A percentile compares a stretch with the other conserved stretches of the same genome.
Conservation (phyloP, 2,797 vertebrate genomes). For the Hydrolagus colliei region DNA sequence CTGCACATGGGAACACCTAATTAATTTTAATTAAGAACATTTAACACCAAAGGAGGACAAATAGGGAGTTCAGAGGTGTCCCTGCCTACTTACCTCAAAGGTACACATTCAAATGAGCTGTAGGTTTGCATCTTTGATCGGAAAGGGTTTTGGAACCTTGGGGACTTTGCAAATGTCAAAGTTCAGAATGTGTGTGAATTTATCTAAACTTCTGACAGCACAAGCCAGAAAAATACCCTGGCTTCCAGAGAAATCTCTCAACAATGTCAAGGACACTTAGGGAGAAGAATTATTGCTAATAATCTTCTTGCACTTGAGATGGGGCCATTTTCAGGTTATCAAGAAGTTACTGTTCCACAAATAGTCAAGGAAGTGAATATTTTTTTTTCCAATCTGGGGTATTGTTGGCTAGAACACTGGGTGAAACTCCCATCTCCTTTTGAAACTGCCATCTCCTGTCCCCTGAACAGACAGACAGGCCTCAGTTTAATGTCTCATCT, state of each 20-base stretch:
- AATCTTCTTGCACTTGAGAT: no score
- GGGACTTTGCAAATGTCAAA: neutral
- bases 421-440: no score
- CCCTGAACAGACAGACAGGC: no score
- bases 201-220: neutral
- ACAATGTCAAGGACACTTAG: no score
- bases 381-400: no score
- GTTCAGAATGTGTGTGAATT: neutral
- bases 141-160: neutral
- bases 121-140: neutral
- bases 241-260: neutral
- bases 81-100: neutral
- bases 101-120: neutral
- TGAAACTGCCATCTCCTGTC: no score
- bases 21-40: neutral
- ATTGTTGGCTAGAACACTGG: no score
- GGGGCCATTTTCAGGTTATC: no score
- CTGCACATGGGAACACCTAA: neutral
- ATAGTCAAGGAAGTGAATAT: no score
- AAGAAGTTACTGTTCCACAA: no score
- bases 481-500: no score
- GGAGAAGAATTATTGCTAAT: no score
- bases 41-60: neutral
- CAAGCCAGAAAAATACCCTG: neutral
- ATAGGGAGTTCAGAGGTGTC: neutral